These are phyloP conservation scores for Ctena decussata DNA, from an alignment of 2,888 invertebrate genomes.

Conservation along the genomic window DNA sequence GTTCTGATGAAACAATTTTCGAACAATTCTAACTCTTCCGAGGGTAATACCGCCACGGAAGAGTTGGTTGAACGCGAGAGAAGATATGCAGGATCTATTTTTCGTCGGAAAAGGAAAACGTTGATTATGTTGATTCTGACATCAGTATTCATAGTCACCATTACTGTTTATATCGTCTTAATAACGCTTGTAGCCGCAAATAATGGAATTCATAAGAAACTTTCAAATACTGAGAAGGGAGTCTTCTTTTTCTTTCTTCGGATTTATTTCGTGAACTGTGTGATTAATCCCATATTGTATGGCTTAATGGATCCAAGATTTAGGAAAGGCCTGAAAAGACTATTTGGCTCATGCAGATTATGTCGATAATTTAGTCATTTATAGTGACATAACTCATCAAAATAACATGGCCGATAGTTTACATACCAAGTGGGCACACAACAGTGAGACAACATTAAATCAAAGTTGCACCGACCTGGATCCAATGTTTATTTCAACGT, in stretches of 20 bases:
- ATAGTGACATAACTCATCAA: too few relatives aligned
- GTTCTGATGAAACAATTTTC: background rate
- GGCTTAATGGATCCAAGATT: conserved; percentile 56
- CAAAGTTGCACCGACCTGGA: too few relatives aligned
- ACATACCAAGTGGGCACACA: too few relatives aligned
- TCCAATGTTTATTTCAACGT: too few relatives aligned
- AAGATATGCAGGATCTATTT: background rate
- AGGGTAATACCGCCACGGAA: background rate
- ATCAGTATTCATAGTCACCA: conserved; percentile 43
- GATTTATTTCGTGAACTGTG: conserved; percentile 52
- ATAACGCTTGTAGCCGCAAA: conserved; percentile 36
- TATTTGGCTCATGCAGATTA: too few relatives aligned
- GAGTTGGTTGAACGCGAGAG: too few relatives aligned
- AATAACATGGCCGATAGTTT: too few relatives aligned
- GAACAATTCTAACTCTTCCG: background rate
- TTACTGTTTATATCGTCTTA: conserved; percentile 35
- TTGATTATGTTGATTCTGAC: conserved; percentile 54
- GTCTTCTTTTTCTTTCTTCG: conserved; percentile 58
- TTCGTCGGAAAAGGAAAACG: conserved; percentile 34
- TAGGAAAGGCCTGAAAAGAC: conserved; percentile 36
- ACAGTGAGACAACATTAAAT: too few relatives aligned
- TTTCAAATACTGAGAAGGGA: conserved; percentile 35
- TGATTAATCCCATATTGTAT: conserved; percentile 56
- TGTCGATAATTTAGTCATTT: too few relatives aligned
- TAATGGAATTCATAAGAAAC: conserved; percentile 26